A percentile compares a stretch with the other conserved stretches of the same genome.
phyloP scores from a whole-genome alignment of 2,888 invertebrate species.

The Clitarchus hookeri region DNA sequence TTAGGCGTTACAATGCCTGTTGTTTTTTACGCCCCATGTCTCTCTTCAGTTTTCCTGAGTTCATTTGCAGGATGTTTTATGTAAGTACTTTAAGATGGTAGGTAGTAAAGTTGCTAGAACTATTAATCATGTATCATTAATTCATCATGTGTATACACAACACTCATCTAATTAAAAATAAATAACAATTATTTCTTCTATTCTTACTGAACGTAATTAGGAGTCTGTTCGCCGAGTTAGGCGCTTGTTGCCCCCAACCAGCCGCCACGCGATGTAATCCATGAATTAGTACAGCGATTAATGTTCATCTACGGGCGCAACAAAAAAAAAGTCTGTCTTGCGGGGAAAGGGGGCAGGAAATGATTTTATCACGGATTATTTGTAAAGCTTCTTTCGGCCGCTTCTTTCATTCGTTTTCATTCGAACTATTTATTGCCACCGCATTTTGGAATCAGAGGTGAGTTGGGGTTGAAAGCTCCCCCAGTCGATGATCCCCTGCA shows the following conservation, averaged over 20 bases:
- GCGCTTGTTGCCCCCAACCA: neutral
- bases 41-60: no score
- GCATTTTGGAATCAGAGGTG: neutral
- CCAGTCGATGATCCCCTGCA: neutral
- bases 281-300: conserved; percentile 14
- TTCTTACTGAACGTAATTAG: no score
- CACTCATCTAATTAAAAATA: no score
- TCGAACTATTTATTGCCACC: neutral
- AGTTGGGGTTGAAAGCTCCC: neutral
- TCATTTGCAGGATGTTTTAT: no score
- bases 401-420: neutral
- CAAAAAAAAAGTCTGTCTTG: neutral
- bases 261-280: neutral
- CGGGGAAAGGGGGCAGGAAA: neutral
- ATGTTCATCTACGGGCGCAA: neutral
- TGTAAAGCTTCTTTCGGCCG: neutral
- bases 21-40: no score
- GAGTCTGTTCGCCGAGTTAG: neutral
- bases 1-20: no score
- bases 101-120: no score
- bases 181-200: no score
- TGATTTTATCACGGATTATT: conserved; percentile 5
- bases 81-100: no score
- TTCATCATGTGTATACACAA: no score
- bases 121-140: no score